phyloP scores from a whole-genome alignment of 1,140 invertebrate genomes.

The Drosophila yakuba region DNA sequence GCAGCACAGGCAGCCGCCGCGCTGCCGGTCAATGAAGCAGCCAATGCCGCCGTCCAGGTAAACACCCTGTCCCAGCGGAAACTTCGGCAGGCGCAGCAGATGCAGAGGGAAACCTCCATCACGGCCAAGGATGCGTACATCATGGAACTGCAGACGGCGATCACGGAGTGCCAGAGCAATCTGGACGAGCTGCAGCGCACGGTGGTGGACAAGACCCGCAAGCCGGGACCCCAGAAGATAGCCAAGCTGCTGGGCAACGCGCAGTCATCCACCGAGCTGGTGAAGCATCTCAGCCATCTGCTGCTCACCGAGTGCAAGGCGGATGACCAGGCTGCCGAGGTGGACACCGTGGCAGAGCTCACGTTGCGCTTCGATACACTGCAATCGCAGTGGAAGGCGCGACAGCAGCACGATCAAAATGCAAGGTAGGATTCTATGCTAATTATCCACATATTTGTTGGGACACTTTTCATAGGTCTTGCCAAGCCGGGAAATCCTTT shows the following conservation, averaged over 20 bases:
- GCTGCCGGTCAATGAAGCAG: constrained; percentile 88
- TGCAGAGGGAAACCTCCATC: constrained; percentile 87
- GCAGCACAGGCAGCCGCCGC: constrained; percentile 61
- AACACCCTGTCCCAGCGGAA: constrained; percentile 88
- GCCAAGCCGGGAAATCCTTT: constrained; percentile 16
- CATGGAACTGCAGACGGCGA: constrained; percentile 89
- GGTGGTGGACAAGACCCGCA: constrained; percentile 85
- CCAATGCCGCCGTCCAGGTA: constrained; percentile 91
- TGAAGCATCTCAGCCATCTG: constrained; percentile 91
- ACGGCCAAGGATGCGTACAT: constrained; percentile 92
- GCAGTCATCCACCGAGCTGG: constrained; percentile 90
- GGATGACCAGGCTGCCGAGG: constrained; percentile 88
- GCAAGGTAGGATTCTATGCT: constrained; percentile 59
- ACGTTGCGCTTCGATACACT: constrained; percentile 89
- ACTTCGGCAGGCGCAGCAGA: constrained; percentile 62
- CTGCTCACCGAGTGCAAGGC: constrained; percentile 90
- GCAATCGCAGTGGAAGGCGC: constrained; percentile 89
- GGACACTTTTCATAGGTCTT: neutral
- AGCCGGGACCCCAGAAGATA: constrained; percentile 86
- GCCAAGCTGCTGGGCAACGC: constrained; percentile 89
- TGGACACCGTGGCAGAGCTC: constrained; percentile 88
- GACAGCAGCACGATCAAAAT: constrained; percentile 85
- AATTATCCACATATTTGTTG: neutral
- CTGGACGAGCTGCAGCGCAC: constrained; percentile 86
- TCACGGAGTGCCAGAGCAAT: constrained; percentile 87